Percentiles rank a stretch among this genome's conserved stretches.
Evolutionary conservation across 2,113 vertebrate genomes (phyloP).

Genomic region (Syngnathus floridae): DNA sequence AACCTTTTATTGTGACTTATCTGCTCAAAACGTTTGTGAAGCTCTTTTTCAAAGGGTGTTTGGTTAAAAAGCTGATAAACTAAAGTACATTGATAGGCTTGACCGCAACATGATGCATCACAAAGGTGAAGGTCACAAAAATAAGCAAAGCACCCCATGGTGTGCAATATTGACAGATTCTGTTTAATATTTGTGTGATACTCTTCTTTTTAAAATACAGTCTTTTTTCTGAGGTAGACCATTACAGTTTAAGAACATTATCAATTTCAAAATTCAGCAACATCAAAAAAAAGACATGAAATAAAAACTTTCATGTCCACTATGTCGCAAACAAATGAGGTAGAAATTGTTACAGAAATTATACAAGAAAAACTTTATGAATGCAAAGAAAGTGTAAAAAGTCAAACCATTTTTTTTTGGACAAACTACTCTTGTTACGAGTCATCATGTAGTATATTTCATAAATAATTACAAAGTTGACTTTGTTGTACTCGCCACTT

Average conservation of each 20-base stretch:
- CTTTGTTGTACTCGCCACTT: constrained; percentile 47
- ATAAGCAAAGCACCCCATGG: constrained; percentile 19
- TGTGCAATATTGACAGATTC: constrained; percentile 75
- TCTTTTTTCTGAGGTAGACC: constrained; percentile 97
- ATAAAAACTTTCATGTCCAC: constrained; percentile 99
- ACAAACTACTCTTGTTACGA: constrained; percentile 61
- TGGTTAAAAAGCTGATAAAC: neutral
- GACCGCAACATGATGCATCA: neutral
- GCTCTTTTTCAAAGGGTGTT: neutral
- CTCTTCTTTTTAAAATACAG: constrained; percentile 95
- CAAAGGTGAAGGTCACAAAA: neutral
- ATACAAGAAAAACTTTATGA: constrained; percentile 75
- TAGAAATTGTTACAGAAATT: constrained; percentile 98
- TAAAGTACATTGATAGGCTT: neutral
- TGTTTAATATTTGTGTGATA: constrained; percentile 97
- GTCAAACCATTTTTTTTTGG: constrained; percentile 72
- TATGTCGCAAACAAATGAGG: constrained; percentile 92
- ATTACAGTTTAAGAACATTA: constrained; percentile 89
- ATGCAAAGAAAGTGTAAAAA: constrained; percentile 67
- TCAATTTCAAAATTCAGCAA: constrained; percentile 66
- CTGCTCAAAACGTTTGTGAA: neutral
- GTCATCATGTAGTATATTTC: constrained; percentile 7
- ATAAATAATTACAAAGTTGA: constrained; percentile 30
- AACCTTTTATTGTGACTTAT: neutral
- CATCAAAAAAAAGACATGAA: constrained; percentile 87